A percentile compares a stretch with the other conserved stretches of the same genome.
phyloP scores from a whole-genome alignment of 1,140 invertebrate species.

The Pinna nobilis region DNA sequence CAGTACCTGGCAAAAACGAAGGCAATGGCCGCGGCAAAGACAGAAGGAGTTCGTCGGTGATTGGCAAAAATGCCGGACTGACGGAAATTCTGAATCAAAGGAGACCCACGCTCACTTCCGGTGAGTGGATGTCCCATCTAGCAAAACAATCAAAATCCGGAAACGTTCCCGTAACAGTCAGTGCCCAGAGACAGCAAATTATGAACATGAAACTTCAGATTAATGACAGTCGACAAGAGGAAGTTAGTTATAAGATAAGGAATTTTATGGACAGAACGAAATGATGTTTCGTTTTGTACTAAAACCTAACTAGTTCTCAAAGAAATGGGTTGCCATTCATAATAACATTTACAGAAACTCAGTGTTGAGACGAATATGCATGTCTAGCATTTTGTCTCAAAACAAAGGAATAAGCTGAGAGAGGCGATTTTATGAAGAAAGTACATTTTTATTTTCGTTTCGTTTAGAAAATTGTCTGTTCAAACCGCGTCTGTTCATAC shows the following conservation, averaged over 20 bases:
- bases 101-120: conserved; percentile 53
- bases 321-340: too few relatives aligned
- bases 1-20: neutral
- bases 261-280: conserved; percentile 42
- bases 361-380: too few relatives aligned
- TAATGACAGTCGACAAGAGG: conserved; percentile 44
- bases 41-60: neutral
- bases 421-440: too few relatives aligned
- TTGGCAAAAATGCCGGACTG: conserved; percentile 44
- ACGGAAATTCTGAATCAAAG: conserved; percentile 59
- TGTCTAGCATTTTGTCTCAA: too few relatives aligned
- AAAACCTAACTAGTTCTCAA: too few relatives aligned
- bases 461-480: too few relatives aligned
- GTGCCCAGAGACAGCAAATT: conserved; percentile 47
- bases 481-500: too few relatives aligned
- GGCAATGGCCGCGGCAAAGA: neutral
- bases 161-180: conserved; percentile 41
- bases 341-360: too few relatives aligned
- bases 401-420: too few relatives aligned
- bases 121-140: conserved; percentile 56
- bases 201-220: conserved; percentile 50
- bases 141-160: conserved; percentile 26
- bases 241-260: conserved; percentile 48
- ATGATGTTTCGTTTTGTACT: too few relatives aligned
- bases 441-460: too few relatives aligned